Percentiles rank a stretch among this genome's conserved stretches.
These are phyloP conservation scores for Condylura cristata DNA, from an alignment of 2,113 vertebrate genomes.

Conservation along the genomic window DNA sequence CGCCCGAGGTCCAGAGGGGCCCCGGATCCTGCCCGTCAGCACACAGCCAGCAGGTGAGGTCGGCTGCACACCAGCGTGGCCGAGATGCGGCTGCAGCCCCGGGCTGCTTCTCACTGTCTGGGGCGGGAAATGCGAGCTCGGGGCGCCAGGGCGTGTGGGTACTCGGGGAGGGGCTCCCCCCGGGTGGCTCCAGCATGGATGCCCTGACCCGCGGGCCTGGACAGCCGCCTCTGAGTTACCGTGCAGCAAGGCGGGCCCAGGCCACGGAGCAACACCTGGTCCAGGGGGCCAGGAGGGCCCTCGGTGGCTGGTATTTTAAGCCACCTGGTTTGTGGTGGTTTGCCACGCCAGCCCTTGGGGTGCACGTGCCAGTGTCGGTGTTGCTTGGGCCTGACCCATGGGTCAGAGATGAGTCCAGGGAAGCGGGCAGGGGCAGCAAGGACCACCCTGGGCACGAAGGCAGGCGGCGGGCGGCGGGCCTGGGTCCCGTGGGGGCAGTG, in stretches of 20 bases:
- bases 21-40: background rate
- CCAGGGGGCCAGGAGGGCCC: background rate
- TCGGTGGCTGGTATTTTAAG: background rate
- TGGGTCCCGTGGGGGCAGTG: too few relatives aligned
- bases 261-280: background rate
- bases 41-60: background rate
- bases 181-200: background rate
- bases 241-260: background rate
- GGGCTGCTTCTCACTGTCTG: too few relatives aligned
- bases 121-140: too few relatives aligned
- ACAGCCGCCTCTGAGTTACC: background rate
- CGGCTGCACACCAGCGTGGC: too few relatives aligned
- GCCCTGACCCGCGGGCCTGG: too few relatives aligned
- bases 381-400: rapidly evolving
- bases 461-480: background rate
- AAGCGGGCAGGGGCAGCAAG: rapidly evolving
- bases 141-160: too few relatives aligned
- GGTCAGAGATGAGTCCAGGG: background rate
- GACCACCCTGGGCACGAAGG: rapidly evolving
- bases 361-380: background rate
- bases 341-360: rapidly evolving
- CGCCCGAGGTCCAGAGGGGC: background rate
- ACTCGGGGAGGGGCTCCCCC: too few relatives aligned
- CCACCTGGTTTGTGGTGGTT: background rate
- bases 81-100: too few relatives aligned